These are phyloP conservation scores for Deroptyus accipitrinus DNA, from an alignment of 2,113 vertebrate species.

Conservation along the genomic window DNA sequence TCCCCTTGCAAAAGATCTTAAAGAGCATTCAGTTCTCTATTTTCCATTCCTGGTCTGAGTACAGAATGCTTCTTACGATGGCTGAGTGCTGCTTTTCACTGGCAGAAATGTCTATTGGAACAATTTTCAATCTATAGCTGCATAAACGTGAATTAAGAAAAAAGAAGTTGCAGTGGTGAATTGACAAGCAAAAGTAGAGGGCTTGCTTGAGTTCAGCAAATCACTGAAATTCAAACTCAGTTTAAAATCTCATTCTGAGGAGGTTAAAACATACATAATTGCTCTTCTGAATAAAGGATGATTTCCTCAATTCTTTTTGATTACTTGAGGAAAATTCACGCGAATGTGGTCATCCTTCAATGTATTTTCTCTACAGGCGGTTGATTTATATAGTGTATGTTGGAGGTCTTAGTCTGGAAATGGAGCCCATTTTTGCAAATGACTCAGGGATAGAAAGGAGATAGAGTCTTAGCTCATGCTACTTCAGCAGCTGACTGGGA, in stretches of 20 bases:
- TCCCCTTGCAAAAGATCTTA: neutral
- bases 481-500: neutral
- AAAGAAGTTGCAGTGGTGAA: neutral
- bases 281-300: neutral
- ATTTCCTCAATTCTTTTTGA: neutral
- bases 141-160: neutral
- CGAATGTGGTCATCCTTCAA: neutral
- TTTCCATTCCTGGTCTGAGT: neutral
- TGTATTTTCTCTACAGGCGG: neutral
- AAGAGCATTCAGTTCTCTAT: neutral
- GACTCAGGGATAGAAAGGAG: neutral
- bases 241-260: neutral
- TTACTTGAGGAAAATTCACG: neutral
- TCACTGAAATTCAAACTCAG: neutral
- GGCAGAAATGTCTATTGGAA: neutral
- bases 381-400: neutral
- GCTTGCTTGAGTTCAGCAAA: neutral
- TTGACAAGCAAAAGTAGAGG: neutral
- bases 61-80: neutral
- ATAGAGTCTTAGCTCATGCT: neutral
- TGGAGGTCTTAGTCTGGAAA: neutral
- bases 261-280: neutral
- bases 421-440: neutral
- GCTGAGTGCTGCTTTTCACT: neutral
- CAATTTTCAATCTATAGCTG: neutral